Percentiles rank a stretch among this genome's conserved stretches.
These are phyloP conservation scores for Pogonognathellus flavescens DNA, from an alignment of 1,140 invertebrate species.

Conservation along the genomic window DNA sequence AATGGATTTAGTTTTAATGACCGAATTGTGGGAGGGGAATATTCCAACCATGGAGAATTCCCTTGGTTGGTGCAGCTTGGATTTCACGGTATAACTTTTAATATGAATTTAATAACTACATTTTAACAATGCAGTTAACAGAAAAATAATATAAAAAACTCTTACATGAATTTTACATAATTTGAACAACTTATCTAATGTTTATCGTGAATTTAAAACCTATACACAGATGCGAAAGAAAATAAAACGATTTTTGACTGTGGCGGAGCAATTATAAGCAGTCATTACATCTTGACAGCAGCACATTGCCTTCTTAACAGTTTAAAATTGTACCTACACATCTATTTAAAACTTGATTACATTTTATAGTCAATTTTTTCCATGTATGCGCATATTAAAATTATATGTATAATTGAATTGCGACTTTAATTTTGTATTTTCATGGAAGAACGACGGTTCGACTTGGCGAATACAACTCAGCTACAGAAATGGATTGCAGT, in stretches of 20 bases:
- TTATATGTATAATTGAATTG: no score
- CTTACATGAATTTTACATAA: no score
- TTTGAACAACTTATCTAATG: no score
- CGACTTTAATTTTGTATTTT: background rate
- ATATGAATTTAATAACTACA: no score
- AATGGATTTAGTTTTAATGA: constrained; percentile 6
- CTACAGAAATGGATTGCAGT: constrained; percentile 58
- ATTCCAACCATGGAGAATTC: constrained; percentile 38
- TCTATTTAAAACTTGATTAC: no score
- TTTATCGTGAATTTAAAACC: no score
- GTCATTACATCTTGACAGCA: constrained; percentile 59
- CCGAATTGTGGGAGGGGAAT: constrained; percentile 59
- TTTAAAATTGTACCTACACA: background rate
- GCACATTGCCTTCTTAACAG: constrained; percentile 50
- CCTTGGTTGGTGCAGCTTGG: constrained; percentile 62
- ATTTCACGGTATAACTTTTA: constrained; percentile 52
- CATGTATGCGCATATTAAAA: no score
- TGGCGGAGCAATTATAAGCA: constrained; percentile 54
- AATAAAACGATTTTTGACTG: constrained; percentile 51
- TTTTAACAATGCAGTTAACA: no score
- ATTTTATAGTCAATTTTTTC: no score
- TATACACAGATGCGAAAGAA: background rate
- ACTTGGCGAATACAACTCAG: constrained; percentile 63
- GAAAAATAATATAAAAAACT: no score
- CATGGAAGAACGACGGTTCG: constrained; percentile 51